Evolutionary conservation across 2,113 vertebrate genomes (phyloP), one percentile per base, ranked within the genome.

Genomic region (Myrmecobius fasciatus): DNA sequence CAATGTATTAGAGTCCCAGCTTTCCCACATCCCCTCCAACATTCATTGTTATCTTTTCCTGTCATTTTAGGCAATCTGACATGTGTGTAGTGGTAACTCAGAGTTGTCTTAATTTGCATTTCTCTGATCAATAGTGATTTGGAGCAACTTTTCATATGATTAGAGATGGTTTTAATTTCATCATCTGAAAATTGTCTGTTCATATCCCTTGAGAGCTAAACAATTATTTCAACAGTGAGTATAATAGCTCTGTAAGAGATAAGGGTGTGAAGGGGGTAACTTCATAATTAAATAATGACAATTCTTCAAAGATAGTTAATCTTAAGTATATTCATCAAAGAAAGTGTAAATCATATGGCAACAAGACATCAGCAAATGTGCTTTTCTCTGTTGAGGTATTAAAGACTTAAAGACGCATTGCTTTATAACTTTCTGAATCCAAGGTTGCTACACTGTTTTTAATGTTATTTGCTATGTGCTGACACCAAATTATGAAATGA

Each of bases 231-330:
- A 48, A 95, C 26, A 75, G 36, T 93, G 83, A 92, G n/a, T 26
- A 46, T 89, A 83, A 25, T 89, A 47, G 53, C 11, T 91, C 67
- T 20, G 46, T 14, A 31, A 93, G 8, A 25, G 90, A 92, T n/a
- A 92, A 46, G 31, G 22, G 48, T 90, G 0, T 53, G 22, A 95
- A 88, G 95, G 47, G 93, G 95, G n/a, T 96, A 91, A 90, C 90
- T 95, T 94, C 51, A 26, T 49, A 89, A 47, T 92, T 95, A 94
- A 53, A 93, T 53, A 9, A 46, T 90, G 83, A 26, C 91, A 97
- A 94, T 60, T 43, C 51, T 11, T 25, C 31, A 93, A 60, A 53
- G 3, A 96, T 24, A 91, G 95, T 95, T 97, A 52, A 24, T 9
- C 54, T 95, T 96, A 88, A 22, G 11, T 0, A 36, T 96, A 11